Percentiles rank a stretch among this genome's conserved stretches.
These are phyloP conservation scores for Mechanitis messenoides DNA, from an alignment of 2,888 invertebrate species.

Conservation along the genomic window DNA sequence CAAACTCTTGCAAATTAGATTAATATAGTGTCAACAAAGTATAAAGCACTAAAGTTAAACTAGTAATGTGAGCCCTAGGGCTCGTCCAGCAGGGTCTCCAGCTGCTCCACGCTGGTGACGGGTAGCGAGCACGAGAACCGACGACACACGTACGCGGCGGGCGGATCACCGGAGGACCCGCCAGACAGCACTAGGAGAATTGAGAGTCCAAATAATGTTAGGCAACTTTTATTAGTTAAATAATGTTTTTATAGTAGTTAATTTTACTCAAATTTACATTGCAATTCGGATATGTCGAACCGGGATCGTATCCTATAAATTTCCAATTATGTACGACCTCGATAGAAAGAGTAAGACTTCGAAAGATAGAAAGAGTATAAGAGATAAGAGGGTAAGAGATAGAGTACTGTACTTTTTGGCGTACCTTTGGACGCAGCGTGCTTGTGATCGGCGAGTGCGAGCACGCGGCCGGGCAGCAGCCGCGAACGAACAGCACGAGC, in stretches of 20 bases:
- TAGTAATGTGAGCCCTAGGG: conserved; percentile 1
- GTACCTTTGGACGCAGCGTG: conserved; percentile 62
- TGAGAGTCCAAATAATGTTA: too few species aligned
- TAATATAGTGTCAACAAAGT: too few species aligned
- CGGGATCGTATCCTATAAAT: background rate
- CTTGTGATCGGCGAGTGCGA: conserved; percentile 80
- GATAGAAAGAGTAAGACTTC: background rate
- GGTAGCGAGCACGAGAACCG: conserved; percentile 86
- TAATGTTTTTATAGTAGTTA: background rate
- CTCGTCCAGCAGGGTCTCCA: conserved; percentile 77
- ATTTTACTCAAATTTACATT: background rate
- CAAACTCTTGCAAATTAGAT: too few species aligned
- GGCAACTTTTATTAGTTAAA: too few species aligned
- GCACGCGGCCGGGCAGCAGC: conserved; percentile 81
- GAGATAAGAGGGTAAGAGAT: too few species aligned
- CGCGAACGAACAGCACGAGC: conserved; percentile 79
- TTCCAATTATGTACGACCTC: too few species aligned
- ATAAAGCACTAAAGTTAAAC: too few species aligned
- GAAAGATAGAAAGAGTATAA: too few species aligned
- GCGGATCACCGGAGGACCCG: conserved; percentile 76
- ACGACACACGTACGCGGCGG: conserved; percentile 87
- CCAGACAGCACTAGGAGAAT: conserved; percentile 57
- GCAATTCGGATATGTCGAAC: too few species aligned
- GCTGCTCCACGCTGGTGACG: conserved; percentile 80
- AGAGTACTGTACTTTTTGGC: conserved; percentile 49